A percentile compares a stretch with the other conserved stretches of the same genome.
Conservation (phyloP, 1,140 invertebrate species). For the Goniozus legneri region DNA sequence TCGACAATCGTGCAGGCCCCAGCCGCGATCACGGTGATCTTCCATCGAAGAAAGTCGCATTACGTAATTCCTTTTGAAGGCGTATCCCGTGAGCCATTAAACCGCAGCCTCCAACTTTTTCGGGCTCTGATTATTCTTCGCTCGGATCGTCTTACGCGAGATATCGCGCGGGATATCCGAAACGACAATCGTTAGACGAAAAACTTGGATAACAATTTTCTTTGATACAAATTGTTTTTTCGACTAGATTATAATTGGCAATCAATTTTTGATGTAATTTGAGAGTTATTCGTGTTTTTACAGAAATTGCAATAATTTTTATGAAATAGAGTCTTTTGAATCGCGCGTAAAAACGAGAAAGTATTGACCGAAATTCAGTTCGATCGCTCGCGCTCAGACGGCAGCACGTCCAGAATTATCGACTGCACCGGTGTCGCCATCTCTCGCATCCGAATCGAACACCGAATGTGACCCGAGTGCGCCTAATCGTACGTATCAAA, state of each 20-base stretch:
- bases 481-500: too few relatives aligned
- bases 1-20: too few relatives aligned
- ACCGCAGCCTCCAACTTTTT: constrained; percentile 23
- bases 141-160: constrained; percentile 23
- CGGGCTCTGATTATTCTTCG: constrained; percentile 37
- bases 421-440: constrained; percentile 42
- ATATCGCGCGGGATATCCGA: background rate
- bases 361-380: constrained; percentile 36
- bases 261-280: too few relatives aligned
- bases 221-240: too few relatives aligned
- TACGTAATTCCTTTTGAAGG: constrained; percentile 51
- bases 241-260: too few relatives aligned
- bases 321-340: too few relatives aligned
- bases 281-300: too few relatives aligned
- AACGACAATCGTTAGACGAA: background rate
- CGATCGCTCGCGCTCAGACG: constrained; percentile 25
- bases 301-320: too few relatives aligned
- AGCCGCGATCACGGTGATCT: too few relatives aligned
- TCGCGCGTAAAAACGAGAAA: constrained; percentile 11
- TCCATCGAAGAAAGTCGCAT: constrained; percentile 35
- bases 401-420: constrained; percentile 49
- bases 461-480: too few relatives aligned
- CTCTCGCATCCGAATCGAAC: constrained; percentile 27
- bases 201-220: too few relatives aligned
- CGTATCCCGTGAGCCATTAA: constrained; percentile 49